Base-by-base conservation (phyloP, 2,888 invertebrate genomes). In the Conus canariensis region DNA sequence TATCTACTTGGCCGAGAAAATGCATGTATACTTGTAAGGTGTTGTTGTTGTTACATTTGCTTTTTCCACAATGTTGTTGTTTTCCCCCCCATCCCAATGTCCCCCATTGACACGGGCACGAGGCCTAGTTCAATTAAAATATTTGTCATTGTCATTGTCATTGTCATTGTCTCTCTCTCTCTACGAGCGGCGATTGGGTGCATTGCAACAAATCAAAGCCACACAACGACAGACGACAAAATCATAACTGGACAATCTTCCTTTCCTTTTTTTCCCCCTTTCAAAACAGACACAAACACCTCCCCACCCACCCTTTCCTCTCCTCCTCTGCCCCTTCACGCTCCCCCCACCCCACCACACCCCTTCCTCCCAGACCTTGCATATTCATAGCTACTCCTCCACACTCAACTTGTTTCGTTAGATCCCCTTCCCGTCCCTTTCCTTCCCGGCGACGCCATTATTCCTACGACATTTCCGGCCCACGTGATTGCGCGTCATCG, bases 311-410 rank as follows among this genome's bases (percentile, higher is more conserved):
- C 45, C 45, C 45, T 45, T 45, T 45, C 45, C 3, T 3, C 45
- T 45, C 45, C 45, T 45, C 45, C 45, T 45, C 45, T 45, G 45
- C 45, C 45, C 45, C 45, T 4, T 4, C 45, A 45, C 45, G 45
- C 45, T 4, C 45, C 45, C 45, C 45, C 45, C 45, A 2, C 45
- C 45, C 45, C 45, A 45, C 45, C 45, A 45, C 45, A 45, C 80
- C 80, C 19, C 80, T 45, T 16, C 45, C 45, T 19, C 30, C 45
- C 45, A 30, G 3, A 19, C 16, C 58, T 25, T 85, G 25, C 89
- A 89, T 89, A 89, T 89, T 89, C 89, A 89, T 89, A 25, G 89
- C 64, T n/a, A 70, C 70, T 67, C 87, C 60, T 14, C 45, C n/a
- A 16, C 59, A 58, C 77, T 74, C 70, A 74, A 74, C 60, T 80